Evolutionary conservation across 1,140 invertebrate species (phyloP), one percentile per base, ranked within the genome.

Genomic region (Lithobius niger): DNA sequence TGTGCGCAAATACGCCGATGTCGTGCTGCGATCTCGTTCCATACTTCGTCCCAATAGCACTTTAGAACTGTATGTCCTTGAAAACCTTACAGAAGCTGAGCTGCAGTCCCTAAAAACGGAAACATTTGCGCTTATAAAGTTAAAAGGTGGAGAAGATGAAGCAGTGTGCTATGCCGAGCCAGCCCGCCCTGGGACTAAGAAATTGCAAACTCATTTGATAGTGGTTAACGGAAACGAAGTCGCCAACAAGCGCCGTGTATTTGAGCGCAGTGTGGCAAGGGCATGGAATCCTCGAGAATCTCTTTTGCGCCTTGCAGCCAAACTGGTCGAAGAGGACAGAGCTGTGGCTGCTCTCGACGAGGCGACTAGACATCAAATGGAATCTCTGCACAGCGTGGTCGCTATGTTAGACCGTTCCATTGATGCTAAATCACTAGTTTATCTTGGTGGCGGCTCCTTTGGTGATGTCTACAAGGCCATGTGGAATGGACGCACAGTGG

Each of bases 141-240:
- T 54, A 2, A 3, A 42, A 42, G 36, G 52, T 54, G 27, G 54
- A 3, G 49, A 2, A 21, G 54, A 55, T 42, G 54, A 55, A 40
- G 54, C 54, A 19, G 18, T 55, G 4, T 55, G 54, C 22, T 55
- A 55, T 49, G 54, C 54, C 19, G 54, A 55, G 25, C 48, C 27
- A 3, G 54, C 54, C 3, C 3, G 4, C 19, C 54, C 43, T 22
- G 54, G 54, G 6, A 25, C 15, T 27, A 55, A 55, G 27, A 21
- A 45, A 31, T 22, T 55, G 24, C 54, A 55, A 24, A 55, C 54
- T 22, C 54, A 55, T 22, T 49, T 40, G 13, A 48, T 55, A 3
- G 24, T 26, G 22, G 24, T 55, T 24, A 55, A 55, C 36, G 54
- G 54, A 4, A 3, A 19, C 36, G 44, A 55, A 55, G 54, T 55